Conservation (phyloP, 35 echinoderm and acorn worm genomes). For the Holothuria glaberrima region DNA sequence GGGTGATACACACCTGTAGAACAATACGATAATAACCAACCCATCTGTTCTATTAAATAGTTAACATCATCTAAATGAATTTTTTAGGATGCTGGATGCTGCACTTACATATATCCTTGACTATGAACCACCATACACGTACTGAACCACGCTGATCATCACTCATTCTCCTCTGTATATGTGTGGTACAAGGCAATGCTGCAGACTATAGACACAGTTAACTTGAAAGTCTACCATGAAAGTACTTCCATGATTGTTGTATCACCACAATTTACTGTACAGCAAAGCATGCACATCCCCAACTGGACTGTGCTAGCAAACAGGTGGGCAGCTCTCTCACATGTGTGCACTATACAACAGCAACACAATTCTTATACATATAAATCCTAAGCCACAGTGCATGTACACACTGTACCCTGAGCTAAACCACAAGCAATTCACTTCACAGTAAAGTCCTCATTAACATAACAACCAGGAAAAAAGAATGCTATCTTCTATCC, state of each 20-base stretch:
- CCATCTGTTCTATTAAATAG: no score
- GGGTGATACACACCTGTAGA: no score
- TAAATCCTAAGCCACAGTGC: no score
- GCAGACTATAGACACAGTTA: background rate
- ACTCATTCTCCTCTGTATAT: background rate
- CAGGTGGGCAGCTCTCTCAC: constrained; percentile 22
- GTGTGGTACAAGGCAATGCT: background rate
- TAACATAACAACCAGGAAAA: constrained; percentile 47
- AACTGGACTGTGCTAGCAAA: background rate
- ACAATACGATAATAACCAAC: no score
- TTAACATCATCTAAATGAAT: no score
- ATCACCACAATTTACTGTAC: background rate
- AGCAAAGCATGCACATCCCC: background rate
- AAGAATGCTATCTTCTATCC: constrained; percentile 46
- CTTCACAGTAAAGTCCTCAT: constrained; percentile 25
- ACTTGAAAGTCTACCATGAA: background rate
- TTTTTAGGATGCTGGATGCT: no score
- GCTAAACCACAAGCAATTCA: constrained; percentile 44
- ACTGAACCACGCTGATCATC: background rate
- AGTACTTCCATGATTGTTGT: background rate
- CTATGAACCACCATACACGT: background rate
- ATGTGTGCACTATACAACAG: background rate
- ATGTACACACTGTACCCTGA: background rate
- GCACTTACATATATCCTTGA: no score
- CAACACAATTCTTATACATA: background rate